Conservation (phyloP, 1,140 invertebrate genomes). For the Drosophila santomea region DNA sequence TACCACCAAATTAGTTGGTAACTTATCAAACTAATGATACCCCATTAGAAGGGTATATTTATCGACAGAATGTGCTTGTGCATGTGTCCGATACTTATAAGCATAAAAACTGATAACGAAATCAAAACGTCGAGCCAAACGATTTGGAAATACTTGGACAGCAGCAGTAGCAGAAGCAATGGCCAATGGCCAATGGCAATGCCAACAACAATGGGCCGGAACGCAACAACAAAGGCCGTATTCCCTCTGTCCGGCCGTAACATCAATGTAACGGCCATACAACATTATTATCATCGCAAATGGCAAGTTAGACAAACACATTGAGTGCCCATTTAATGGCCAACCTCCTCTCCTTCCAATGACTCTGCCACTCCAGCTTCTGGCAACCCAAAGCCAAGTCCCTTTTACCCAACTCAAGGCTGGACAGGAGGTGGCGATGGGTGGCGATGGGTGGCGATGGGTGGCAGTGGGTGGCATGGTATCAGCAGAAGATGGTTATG, state of each 20-base stretch:
- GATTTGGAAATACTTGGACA: slow-evolving; percentile 79
- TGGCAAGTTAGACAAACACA: slow-evolving; percentile 82
- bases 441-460: neutral
- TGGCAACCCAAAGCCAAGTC: neutral
- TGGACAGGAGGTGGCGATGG: slow-evolving; percentile 1
- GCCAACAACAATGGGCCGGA: slow-evolving; percentile 23
- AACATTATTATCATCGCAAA: slow-evolving; percentile 83
- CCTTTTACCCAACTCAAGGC: slow-evolving; percentile 21
- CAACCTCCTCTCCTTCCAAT: neutral
- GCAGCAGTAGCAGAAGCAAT: slow-evolving; percentile 9
- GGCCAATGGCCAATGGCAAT: no score
- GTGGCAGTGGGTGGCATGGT: neutral
- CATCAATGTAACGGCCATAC: slow-evolving; percentile 80
- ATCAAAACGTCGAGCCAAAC: slow-evolving; percentile 80
- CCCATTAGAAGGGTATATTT: slow-evolving; percentile 14
- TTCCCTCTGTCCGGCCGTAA: slow-evolving; percentile 47
- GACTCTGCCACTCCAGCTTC: neutral
- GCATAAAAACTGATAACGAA: slow-evolving; percentile 83
- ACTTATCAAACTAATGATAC: slow-evolving; percentile 5
- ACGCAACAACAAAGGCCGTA: slow-evolving; percentile 44
- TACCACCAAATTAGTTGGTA: neutral
- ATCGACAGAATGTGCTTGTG: slow-evolving; percentile 12
- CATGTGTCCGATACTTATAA: slow-evolving; percentile 71
- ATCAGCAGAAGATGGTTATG: slow-evolving; percentile 52
- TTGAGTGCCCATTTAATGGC: slow-evolving; percentile 82